Conservation (phyloP, 2,888 invertebrate species). For the Adela reaumurella region DNA sequence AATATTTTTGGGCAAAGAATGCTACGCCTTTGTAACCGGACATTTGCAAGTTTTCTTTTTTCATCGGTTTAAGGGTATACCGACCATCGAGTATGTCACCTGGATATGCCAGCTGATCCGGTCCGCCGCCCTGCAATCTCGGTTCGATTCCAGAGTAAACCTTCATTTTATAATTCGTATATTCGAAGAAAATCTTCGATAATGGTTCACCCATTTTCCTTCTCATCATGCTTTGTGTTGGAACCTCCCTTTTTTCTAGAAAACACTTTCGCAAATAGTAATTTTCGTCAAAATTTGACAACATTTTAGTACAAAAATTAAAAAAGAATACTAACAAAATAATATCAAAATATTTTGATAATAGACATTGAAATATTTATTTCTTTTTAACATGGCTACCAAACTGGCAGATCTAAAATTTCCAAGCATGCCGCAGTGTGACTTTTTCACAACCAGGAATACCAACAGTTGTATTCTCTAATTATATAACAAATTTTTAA, state of each 20-base stretch:
- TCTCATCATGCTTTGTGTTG: slow-evolving; percentile 34
- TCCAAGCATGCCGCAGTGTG: too few relatives aligned
- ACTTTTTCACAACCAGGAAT: too few relatives aligned
- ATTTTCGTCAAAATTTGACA: slow-evolving; percentile 24
- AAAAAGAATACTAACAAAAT: too few relatives aligned
- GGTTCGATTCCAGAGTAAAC: slow-evolving; percentile 38
- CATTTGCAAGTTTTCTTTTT: slow-evolving; percentile 23
- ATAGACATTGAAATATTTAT: too few relatives aligned
- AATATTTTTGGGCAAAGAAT: slow-evolving; percentile 20
- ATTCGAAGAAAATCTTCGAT: slow-evolving; percentile 37
- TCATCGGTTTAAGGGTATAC: slow-evolving; percentile 28
- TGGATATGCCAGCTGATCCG: slow-evolving; percentile 36
- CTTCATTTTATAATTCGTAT: slow-evolving; percentile 31
- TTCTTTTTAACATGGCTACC: too few relatives aligned
- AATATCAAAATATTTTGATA: too few relatives aligned
- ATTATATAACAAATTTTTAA: too few relatives aligned
- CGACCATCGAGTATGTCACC: slow-evolving; percentile 27
- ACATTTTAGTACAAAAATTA: slow-evolving; percentile 15
- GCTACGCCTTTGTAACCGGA: slow-evolving; percentile 28
- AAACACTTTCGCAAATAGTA: slow-evolving; percentile 34
- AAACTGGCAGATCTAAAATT: too few relatives aligned
- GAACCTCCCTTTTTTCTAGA: slow-evolving; percentile 31
- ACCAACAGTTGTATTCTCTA: too few relatives aligned
- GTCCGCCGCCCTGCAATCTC: slow-evolving; percentile 34
- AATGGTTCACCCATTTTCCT: slow-evolving; percentile 30